Evolutionary conservation across 2,113 vertebrate genomes (phyloP), one percentile per base, ranked within the genome.

Genomic region (Hucho hucho): DNA sequence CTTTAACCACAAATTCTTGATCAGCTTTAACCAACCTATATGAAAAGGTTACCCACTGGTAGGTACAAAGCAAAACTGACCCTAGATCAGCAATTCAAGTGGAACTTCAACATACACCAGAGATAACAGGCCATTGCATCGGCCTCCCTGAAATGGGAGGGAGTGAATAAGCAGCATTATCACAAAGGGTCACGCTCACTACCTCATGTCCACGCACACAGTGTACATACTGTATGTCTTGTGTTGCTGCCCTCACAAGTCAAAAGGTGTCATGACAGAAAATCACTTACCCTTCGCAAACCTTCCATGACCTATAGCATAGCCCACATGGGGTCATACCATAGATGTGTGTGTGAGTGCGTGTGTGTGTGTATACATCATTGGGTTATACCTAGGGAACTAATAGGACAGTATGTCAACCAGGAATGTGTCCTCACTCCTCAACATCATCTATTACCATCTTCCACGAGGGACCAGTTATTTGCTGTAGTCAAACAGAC

Each of bases 371-470:
- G 3, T 3, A 46, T 26, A 26, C 70, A 77, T 22, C 76, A 85
- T 84, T 78, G 20, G 65, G 82, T 81, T 73, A 77, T 64, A 81
- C 18, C 80, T 64, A 16, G 67, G 80, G 66, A 83, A 75, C 53
- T 87, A 89, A 87, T 84, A 87, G 83, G 76, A 84, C 80, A 79
- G 80, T 84, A 78, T 79, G 80, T 79, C 69, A 1, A 82, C 74
- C 73, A 79, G 89, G 87, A 89, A 89, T 89, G 87, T 49, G 47
- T 13, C 14, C 14, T 14, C 47, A 49, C 47, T 16, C 11, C 11
- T 64, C 75, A 18, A 49, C 1, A 80, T 85, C 84, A 83, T 82
- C 70, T 79, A 78, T 83, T 79, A 84, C 71, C 37, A 85, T 6
- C 53, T 14, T 81, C 79, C 74, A 79, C 74, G 83, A 83, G 78